A percentile compares a stretch with the other conserved stretches of the same genome.
Evolutionary conservation across 2,888 invertebrate genomes (phyloP).

Genomic region (Lepidocyrtoides sp.): DNA sequence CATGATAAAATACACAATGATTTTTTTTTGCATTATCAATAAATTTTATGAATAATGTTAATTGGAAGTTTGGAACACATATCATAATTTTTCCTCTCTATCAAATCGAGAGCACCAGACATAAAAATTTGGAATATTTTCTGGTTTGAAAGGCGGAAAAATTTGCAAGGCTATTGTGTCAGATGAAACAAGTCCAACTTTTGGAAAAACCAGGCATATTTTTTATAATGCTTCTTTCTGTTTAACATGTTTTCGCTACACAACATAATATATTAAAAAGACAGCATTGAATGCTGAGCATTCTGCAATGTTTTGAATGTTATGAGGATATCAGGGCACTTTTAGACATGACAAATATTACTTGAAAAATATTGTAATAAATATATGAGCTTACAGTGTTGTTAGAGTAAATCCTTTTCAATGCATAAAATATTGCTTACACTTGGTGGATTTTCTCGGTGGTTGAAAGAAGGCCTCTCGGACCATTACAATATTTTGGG

Average conservation of each 20-base stretch:
- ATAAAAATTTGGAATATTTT: neutral
- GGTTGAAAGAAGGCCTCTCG: conserved; percentile 11
- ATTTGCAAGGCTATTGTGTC: neutral
- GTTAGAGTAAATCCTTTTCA: conserved; percentile 58
- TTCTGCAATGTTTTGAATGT: neutral
- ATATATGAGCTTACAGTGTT: conserved; percentile 22
- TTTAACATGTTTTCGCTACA: no score
- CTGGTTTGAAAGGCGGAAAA: conserved; percentile 15
- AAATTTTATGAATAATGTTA: conserved; percentile 27
- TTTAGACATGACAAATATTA: neutral
- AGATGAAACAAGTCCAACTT: neutral
- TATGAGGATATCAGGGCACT: neutral
- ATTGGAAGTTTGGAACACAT: no score
- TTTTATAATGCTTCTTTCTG: neutral
- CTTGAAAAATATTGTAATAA: conserved; percentile 25
- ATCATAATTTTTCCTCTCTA: conserved; percentile 23
- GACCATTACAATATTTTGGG: neutral
- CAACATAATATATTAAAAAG: neutral
- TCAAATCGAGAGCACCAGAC: neutral
- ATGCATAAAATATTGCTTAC: conserved; percentile 68
- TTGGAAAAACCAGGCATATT: conserved; percentile 14
- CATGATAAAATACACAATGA: neutral
- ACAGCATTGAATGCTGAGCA: neutral
- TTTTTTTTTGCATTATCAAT: neutral
- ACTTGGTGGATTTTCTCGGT: conserved; percentile 44